Evolutionary conservation across 2,888 invertebrate genomes (phyloP).

Genomic region (Aporophyla nigra): DNA sequence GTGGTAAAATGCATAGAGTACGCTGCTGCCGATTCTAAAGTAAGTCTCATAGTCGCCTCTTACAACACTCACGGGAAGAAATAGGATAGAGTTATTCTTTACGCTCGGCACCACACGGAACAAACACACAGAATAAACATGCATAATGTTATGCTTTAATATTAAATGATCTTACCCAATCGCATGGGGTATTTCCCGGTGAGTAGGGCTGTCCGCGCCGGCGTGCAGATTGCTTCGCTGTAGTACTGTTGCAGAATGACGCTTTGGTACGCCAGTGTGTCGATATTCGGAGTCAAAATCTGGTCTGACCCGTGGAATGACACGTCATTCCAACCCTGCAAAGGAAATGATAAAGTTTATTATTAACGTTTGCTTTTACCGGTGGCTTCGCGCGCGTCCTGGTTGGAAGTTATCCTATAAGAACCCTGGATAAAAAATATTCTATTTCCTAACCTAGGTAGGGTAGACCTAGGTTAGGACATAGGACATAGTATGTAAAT

Average conservation of each 20-base stretch:
- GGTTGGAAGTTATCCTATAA: not conserved
- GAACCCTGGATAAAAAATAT: not conserved
- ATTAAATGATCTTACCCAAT: constrained; percentile 89
- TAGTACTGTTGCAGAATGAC: constrained; percentile 96
- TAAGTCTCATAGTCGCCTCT: no score
- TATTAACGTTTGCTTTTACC: not conserved
- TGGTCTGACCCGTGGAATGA: constrained; percentile 97
- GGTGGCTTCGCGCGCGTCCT: not conserved
- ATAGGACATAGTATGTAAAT: no score
- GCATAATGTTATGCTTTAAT: not conserved
- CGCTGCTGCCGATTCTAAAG: no score
- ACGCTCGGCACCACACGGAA: no score
- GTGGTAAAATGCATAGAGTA: no score
- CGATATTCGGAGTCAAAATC: constrained; percentile 97
- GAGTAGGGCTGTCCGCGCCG: constrained; percentile 95
- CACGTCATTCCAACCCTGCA: constrained; percentile 97
- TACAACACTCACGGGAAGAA: no score
- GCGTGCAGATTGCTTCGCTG: constrained; percentile 96
- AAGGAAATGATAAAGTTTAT: constrained; percentile 48
- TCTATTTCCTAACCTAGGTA: not conserved
- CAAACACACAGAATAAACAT: no score
- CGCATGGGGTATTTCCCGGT: constrained; percentile 97
- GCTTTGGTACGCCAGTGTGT: constrained; percentile 96
- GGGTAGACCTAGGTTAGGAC: no score
- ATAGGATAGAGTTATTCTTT: no score